Conservation (phyloP, 2,888 invertebrate genomes). For the Strigamia crassipes region DNA sequence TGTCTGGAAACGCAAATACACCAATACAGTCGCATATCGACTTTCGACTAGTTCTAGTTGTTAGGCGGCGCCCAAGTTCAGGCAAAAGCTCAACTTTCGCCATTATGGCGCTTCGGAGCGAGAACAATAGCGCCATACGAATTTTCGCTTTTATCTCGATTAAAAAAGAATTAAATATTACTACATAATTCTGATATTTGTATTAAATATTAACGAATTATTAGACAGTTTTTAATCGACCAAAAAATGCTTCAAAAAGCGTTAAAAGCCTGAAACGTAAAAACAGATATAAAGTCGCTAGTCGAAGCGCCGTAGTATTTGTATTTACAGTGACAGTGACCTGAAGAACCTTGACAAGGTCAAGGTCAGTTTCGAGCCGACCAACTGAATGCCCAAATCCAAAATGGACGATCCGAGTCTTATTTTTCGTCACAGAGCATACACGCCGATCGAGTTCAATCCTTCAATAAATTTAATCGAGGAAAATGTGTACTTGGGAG, state of each 20-base stretch:
- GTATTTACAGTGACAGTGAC: constrained; percentile 41
- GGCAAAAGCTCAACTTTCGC: constrained; percentile 10
- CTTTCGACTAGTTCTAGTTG: constrained; percentile 19
- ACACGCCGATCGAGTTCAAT: constrained; percentile 10
- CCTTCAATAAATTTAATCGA: constrained; percentile 48
- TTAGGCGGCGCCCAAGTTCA: constrained; percentile 39
- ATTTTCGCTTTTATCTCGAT: not conserved
- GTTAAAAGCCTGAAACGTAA: not conserved
- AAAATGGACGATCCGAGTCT: not conserved
- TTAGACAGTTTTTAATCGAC: not conserved
- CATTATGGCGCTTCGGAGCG: constrained; percentile 6
- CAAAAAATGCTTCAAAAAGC: not conserved
- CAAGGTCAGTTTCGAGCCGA: constrained; percentile 37
- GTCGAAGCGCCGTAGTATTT: not conserved
- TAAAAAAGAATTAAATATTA: not conserved
- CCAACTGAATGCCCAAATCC: not conserved
- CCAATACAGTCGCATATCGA: constrained; percentile 18
- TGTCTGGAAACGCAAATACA: not conserved
- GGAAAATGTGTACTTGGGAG: constrained; percentile 47
- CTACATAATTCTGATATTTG: not conserved
- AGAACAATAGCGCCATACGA: constrained; percentile 1
- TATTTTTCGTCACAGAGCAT: not conserved
- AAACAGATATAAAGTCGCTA: not conserved
- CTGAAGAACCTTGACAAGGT: constrained; percentile 45
- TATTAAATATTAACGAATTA: not conserved